Conservation (phyloP, 2,888 invertebrate species). For the Cheilosia variabilis region DNA sequence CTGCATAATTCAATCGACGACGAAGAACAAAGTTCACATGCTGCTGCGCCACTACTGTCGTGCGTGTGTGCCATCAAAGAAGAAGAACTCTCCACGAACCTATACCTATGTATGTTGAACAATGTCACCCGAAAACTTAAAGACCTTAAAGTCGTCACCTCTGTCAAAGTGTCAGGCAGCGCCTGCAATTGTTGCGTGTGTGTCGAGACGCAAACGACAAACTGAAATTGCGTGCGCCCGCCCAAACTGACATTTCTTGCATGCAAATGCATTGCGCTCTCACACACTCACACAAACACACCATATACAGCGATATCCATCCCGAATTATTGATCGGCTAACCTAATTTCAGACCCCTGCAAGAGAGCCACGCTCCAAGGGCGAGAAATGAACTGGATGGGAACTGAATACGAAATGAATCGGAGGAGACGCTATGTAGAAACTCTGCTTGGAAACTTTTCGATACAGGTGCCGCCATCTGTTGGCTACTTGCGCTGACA, state of each 20-base stretch:
- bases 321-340: slow-evolving; percentile 75
- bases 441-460: slow-evolving; percentile 5
- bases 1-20: slow-evolving; percentile 81
- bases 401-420: slow-evolving; percentile 73
- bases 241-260: slow-evolving; percentile 72
- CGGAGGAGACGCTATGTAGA: neutral
- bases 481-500: slow-evolving; percentile 79
- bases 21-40: slow-evolving; percentile 49
- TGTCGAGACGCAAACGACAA: neutral
- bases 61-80: slow-evolving; percentile 10
- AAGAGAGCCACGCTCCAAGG: slow-evolving; percentile 65
- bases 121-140: slow-evolving; percentile 23
- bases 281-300: slow-evolving; percentile 23
- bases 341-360: slow-evolving; percentile 70
- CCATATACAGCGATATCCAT: slow-evolving; percentile 35
- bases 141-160: slow-evolving; percentile 35
- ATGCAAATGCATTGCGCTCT: slow-evolving; percentile 66
- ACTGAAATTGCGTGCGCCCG: slow-evolving; percentile 66
- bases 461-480: slow-evolving; percentile 80
- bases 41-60: neutral
- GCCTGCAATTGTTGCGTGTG: slow-evolving; percentile 16
- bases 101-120: neutral
- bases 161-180: slow-evolving; percentile 38
- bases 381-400: slow-evolving; percentile 75
- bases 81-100: neutral